Evolutionary conservation across 2,888 invertebrate species (phyloP).

Genomic region (Drosophila limbata): DNA sequence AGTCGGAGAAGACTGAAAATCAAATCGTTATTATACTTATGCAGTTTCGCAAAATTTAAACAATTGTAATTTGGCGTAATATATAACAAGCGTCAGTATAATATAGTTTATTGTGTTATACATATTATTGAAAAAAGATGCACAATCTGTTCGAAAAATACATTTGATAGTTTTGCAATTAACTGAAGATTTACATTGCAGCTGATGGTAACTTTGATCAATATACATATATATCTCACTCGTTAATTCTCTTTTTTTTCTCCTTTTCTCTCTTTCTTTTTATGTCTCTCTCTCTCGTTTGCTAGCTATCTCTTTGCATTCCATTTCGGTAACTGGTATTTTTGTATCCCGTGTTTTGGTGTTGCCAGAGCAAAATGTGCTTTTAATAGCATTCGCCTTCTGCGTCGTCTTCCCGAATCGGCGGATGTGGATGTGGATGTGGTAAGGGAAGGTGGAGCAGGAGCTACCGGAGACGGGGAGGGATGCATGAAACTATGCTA

Average conservation of each 20-base stretch:
- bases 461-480: not conserved
- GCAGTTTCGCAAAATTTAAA: too few species aligned
- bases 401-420: constrained; percentile 5
- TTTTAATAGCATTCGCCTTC: constrained; percentile 9
- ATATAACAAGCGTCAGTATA: not conserved
- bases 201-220: not conserved
- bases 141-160: constrained; percentile 1
- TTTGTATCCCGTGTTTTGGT: not conserved
- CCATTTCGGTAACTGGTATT: not conserved
- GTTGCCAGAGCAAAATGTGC: constrained; percentile 10
- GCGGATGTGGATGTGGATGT: not conserved
- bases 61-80: too few species aligned
- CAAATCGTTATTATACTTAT: too few species aligned
- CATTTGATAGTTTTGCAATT: constrained; percentile 1
- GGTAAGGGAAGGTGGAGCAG: not conserved
- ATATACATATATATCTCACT: not conserved
- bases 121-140: constrained; percentile 1
- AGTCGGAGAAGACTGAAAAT: too few species aligned
- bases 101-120: not conserved
- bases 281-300: not conserved
- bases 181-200: constrained; percentile 4
- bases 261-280: not conserved
- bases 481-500: constrained; percentile 13
- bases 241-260: not conserved
- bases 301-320: not conserved